phyloP scores from a whole-genome alignment of 2,888 invertebrate genomes.

The Cerceris rybyensis region DNA sequence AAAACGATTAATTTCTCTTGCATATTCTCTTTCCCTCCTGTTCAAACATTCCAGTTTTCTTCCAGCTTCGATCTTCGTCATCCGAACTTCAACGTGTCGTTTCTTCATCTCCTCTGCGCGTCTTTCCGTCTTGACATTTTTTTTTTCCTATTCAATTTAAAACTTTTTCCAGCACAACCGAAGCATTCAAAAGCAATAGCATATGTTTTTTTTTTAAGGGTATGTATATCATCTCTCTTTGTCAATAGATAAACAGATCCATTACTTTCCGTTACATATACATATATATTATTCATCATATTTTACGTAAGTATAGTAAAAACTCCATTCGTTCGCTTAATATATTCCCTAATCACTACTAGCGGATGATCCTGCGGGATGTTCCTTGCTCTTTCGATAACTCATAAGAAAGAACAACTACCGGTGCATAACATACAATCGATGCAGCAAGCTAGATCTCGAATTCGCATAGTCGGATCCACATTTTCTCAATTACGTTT shows the following conservation, averaged over 20 bases:
- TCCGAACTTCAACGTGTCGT: too few relatives aligned
- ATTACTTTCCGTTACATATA: constrained; percentile 24
- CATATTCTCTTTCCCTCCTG: constrained; percentile 33
- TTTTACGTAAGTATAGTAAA: constrained; percentile 69
- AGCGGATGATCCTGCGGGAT: constrained; percentile 41
- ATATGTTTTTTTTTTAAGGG: constrained; percentile 39
- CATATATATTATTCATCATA: constrained; percentile 57
- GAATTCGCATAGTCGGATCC: constrained; percentile 12
- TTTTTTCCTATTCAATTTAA: constrained; percentile 36
- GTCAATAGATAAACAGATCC: constrained; percentile 24
- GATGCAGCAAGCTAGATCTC: constrained; percentile 44
- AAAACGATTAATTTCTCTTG: constrained; percentile 62
- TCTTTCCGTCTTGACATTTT: constrained; percentile 20
- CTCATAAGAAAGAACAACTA: constrained; percentile 49
- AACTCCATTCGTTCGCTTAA: constrained; percentile 56
- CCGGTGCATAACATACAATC: constrained; percentile 51
- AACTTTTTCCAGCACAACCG: constrained; percentile 58
- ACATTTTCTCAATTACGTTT: background rate
- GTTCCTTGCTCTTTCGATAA: constrained; percentile 33
- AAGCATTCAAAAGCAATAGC: constrained; percentile 67
- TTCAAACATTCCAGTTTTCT: too few relatives aligned
- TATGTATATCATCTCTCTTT: constrained; percentile 17
- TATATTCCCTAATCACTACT: constrained; percentile 63
- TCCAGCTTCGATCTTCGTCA: too few relatives aligned
- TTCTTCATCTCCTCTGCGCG: constrained; percentile 40